Base-by-base conservation (phyloP, 2,797 vertebrate species). In the Acridotheres tristis region DNA sequence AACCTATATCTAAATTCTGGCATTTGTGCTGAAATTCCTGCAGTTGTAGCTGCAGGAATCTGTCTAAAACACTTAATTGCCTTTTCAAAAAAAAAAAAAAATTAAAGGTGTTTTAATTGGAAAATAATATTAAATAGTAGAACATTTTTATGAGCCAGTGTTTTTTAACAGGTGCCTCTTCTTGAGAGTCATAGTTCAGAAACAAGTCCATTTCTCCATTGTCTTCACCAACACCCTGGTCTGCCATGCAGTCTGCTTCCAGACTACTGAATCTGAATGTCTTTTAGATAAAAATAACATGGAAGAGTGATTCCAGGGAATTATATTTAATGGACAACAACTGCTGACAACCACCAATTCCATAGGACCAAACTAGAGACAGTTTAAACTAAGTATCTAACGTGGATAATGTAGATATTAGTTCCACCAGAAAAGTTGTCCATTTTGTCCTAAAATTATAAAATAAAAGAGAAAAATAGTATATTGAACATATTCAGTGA, bases 361-460 rank as follows among this genome's bases (percentile, higher is more conserved):
- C 57, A 38, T 3, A 50, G 18, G 26, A 74, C 13, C 15, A 48
- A 74, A 69, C 26, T 0, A 73, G n/a, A 40, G 9, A 27, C 4
- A 25, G 3, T 42, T 61, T 54, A 40, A 90, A 66, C 6, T 40
- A 54, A 55, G 25, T 45, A 14, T 67, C 23, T 27, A 29, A 12
- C 0, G 1, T 8, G 7, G 9, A 29, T 51, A 65, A 51, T 16
- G 7, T 13, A 45, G 20, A 61, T 55, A 43, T 1, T 16, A 48
- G 19, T 19, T 77, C 25, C 38, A 12, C 20, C 19, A 38, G 7
- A 69, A 47, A 43, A 66, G 6, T 23, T 25, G 40, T 57, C 4
- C 19, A 11, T 82, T 82, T 82, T 22, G 1, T 3, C 8, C 11
- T 26, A 59, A 69, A 66, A 1, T 7, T 1, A 40, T 32, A 67